A percentile compares a stretch with the other conserved stretches of the same genome.
phyloP scores from a whole-genome alignment of 2,113 vertebrate genomes.

The Ornithorhynchus anatinus region DNA sequence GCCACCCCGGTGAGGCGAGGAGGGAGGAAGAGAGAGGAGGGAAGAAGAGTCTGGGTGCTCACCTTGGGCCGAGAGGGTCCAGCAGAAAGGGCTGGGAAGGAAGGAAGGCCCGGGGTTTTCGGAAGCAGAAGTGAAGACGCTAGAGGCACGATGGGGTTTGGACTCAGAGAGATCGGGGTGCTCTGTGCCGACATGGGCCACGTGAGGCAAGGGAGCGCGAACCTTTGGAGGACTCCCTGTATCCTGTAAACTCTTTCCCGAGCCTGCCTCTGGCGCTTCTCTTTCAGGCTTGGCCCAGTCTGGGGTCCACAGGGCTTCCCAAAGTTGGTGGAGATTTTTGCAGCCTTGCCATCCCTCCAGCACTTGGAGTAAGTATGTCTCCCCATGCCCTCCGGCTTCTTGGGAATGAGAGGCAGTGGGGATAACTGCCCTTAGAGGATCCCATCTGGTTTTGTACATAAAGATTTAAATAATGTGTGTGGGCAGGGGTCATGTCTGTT shows the following conservation, averaged over 20 bases:
- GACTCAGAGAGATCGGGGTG: background rate
- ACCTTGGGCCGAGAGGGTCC: no score
- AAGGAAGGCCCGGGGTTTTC: no score
- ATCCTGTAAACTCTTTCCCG: background rate
- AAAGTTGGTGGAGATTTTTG: conserved; percentile 77
- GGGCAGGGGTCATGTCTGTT: no score
- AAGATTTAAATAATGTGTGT: no score
- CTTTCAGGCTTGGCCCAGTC: conserved; percentile 76
- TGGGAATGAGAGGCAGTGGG: no score
- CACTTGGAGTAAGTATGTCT: conserved; percentile 58
- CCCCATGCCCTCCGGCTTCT: conserved; percentile 1
- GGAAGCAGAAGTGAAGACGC: no score
- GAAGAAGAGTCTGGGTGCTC: background rate
- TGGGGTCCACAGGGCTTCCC: conserved; percentile 75
- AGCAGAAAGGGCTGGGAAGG: no score
- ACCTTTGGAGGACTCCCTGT: rapidly evolving
- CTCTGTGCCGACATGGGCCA: background rate
- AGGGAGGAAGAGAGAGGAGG: no score
- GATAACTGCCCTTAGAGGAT: no score
- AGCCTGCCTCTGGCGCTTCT: background rate
- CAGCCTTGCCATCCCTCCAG: conserved; percentile 79
- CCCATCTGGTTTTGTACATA: no score
- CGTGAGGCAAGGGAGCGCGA: background rate
- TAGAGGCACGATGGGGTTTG: background rate
- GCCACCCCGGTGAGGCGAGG: background rate